Percentiles rank a stretch among this genome's conserved stretches.
phyloP scores from a whole-genome alignment of 2,797 vertebrate species.

The Poecilia velifera region DNA sequence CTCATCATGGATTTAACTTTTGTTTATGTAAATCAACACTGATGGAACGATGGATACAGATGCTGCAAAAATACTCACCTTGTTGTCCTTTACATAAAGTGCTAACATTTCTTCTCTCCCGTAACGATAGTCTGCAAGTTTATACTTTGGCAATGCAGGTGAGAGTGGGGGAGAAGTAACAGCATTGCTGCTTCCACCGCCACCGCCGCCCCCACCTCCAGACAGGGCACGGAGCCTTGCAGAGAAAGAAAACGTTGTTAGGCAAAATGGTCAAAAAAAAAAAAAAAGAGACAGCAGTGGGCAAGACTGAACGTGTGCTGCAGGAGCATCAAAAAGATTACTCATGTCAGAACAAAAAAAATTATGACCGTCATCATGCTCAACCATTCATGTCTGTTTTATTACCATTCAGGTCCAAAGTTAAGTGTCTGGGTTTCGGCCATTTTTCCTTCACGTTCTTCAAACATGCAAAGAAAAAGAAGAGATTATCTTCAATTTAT shows the following conservation, averaged over 20 bases:
- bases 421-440: conserved; percentile 99
- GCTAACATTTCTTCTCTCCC: conserved; percentile 99
- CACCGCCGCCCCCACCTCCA: conserved; percentile 80
- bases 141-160: conserved; percentile 98
- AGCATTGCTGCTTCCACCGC: conserved; percentile 73
- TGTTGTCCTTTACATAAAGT: conserved; percentile 99
- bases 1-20: conserved; percentile 1
- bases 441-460: conserved; percentile 87
- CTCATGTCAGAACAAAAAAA: conserved; percentile 45
- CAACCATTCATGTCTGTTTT: conserved; percentile 33
- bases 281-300: conserved; percentile 20
- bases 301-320: conserved; percentile 43
- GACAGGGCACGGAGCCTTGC: conserved; percentile 96
- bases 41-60: neutral
- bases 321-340: conserved; percentile 14
- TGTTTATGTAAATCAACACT: conserved; percentile 14
- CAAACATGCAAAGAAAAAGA: conserved; percentile 58
- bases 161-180: conserved; percentile 96
- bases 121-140: conserved; percentile 98
- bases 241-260: conserved; percentile 27
- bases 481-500: conserved; percentile 12
- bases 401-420: conserved; percentile 99
- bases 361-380: conserved; percentile 16
- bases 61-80: conserved; percentile 79
- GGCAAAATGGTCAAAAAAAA: conserved; percentile 22